Base-by-base conservation (phyloP, 2,113 vertebrate genomes). In the Leiothrix lutea region DNA sequence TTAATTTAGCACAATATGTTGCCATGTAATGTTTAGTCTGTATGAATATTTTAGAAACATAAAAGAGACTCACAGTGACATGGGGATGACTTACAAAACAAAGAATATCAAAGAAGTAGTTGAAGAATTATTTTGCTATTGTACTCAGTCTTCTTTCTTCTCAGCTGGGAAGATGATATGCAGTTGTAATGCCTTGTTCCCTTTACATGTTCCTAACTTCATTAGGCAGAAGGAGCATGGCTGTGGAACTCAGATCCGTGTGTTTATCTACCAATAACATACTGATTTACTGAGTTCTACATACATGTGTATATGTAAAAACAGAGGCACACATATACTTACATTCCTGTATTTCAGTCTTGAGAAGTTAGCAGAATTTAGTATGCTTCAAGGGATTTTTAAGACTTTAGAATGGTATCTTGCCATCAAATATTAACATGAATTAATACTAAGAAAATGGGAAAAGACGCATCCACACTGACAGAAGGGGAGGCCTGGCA, bases 341-440 rank as follows among this genome's bases (percentile, higher is more conserved):
- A 18, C 26, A 38, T 50, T 51, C 5, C 14, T 47, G 14, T 42
- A 54, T 25, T 75, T 75, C 45, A 51, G 4, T 18, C 18, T 60
- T 2, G 0, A 54, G 31, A 61, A 45, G 3, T 44, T 33, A 38
- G 15, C 4, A 86, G n/a, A 88, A 64, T 75, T 86, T 54, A 66
- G 5, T 23, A 24, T 11, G 9, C 5, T 58, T 75, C 35, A 51
- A 78, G 20, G 20, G 7, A 1, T 88, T 85, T 66, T 79, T 42
- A 58, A 51, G 17, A 45, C 8, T n/a, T 74, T 5, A 48, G 33
- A 72, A 33, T 44, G 4, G 13, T 38, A 25, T 14, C 35, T 65
- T 0, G 0, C 33, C 7, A 42, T 16, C 2, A 1, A 60, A 47
- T 0, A 2, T 33, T 64, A 75, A 28, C 24, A 51, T 35, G 5